These are phyloP conservation scores for Ophion ellenae DNA, from an alignment of 2,888 invertebrate genomes.

Conservation along the genomic window DNA sequence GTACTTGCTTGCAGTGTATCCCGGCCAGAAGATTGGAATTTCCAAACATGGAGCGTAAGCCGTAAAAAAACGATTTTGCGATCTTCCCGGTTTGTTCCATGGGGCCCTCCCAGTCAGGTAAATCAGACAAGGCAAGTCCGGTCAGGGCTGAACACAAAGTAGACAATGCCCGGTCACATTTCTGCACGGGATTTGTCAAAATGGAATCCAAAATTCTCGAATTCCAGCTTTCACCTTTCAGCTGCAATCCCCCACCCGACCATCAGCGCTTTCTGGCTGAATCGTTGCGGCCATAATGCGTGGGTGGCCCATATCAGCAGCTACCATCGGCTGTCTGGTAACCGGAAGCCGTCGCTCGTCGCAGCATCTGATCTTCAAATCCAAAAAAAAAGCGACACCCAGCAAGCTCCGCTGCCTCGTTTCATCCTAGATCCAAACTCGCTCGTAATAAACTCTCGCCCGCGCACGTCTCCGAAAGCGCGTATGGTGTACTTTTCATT, in stretches of 20 bases:
- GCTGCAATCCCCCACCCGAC: neutral
- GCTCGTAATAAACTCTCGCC: conserved; percentile 57
- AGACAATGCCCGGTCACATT: no score
- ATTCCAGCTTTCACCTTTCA: neutral
- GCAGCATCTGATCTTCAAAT: conserved; percentile 45
- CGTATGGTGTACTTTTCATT: conserved; percentile 2
- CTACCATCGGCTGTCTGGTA: conserved; percentile 20
- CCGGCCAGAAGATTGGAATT: no score
- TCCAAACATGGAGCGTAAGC: no score
- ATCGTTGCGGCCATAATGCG: neutral
- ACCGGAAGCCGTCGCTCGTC: conserved; percentile 26
- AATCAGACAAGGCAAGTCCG: no score
- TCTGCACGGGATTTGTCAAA: neutral
- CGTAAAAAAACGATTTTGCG: no score
- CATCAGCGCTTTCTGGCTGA: neutral
- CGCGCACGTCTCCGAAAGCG: conserved; percentile 8
- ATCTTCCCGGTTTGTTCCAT: no score
- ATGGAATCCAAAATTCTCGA: neutral
- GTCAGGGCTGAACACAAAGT: no score
- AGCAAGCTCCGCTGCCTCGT: neutral
- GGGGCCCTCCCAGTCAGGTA: no score
- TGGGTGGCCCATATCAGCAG: conserved; percentile 8
- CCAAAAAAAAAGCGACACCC: conserved; percentile 23
- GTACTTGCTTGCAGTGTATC: no score
- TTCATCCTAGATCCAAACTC: conserved; percentile 26